Evolutionary conservation across 1,140 invertebrate genomes (phyloP).

Genomic region (Drosophila miranda): DNA sequence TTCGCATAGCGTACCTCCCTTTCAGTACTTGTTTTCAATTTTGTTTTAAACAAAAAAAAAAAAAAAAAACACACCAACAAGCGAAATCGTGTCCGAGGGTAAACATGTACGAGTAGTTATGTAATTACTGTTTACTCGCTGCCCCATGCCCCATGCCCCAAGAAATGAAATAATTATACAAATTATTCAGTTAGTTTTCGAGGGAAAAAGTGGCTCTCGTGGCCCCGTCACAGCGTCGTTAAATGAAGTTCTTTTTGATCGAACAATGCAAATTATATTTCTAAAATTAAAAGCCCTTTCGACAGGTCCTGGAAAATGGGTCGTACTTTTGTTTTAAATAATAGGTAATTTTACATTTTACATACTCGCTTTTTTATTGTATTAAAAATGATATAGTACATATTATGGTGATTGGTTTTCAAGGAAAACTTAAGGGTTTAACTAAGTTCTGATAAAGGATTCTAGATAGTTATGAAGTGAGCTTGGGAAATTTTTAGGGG

Average conservation of each 20-base stretch:
- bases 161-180: constrained; percentile 64
- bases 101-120: constrained; percentile 17
- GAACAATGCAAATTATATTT: constrained; percentile 8
- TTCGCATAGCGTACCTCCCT: constrained; percentile 15
- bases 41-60: constrained; percentile 20
- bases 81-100: constrained; percentile 16
- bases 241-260: constrained; percentile 44
- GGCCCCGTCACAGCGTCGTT: constrained; percentile 2
- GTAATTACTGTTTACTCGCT: constrained; percentile 45
- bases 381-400: too few species aligned
- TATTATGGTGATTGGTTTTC: too few species aligned
- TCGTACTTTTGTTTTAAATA: too few species aligned
- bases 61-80: constrained; percentile 3
- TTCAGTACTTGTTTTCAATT: constrained; percentile 69
- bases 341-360: neutral
- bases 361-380: too few species aligned
- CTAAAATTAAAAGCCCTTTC: neutral
- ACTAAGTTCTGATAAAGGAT: too few species aligned
- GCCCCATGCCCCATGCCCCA: constrained; percentile 1
- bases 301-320: neutral
- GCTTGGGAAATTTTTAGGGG: too few species aligned
- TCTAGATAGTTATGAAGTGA: too few species aligned
- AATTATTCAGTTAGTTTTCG: constrained; percentile 38
- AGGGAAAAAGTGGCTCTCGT: neutral
- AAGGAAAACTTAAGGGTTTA: too few species aligned